These are phyloP conservation scores for Crocidura indochinensis DNA, from an alignment of 2,797 vertebrate genomes.

Conservation along the genomic window DNA sequence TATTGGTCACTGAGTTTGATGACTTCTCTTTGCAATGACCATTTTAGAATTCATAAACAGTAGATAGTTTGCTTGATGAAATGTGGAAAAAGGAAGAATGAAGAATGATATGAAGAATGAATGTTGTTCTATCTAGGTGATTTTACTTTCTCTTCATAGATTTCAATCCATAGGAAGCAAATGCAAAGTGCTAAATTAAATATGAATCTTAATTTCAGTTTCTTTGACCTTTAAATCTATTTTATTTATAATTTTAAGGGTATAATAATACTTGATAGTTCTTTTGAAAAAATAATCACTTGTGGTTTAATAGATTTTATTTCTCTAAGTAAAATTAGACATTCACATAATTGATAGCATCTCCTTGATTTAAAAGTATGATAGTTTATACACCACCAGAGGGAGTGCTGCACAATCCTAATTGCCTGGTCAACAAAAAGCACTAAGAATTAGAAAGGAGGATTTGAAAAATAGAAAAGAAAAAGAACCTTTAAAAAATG, in stretches of 20 bases:
- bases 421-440: constrained; percentile 55
- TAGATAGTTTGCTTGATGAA: not conserved
- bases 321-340: not conserved
- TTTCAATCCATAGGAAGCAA: constrained; percentile 28
- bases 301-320: not conserved
- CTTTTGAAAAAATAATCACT: constrained; percentile 10
- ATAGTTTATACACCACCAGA: constrained; percentile 77
- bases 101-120: not conserved
- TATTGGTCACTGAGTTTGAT: not conserved
- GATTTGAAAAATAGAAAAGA: not conserved
- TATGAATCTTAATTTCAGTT: constrained; percentile 1
- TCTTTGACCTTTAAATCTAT: not conserved
- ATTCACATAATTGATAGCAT: not conserved
- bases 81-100: not conserved
- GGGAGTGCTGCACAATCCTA: constrained; percentile 72
- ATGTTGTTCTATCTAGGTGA: not conserved
- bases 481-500: not conserved
- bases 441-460: constrained; percentile 19
- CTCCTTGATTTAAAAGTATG: constrained; percentile 27
- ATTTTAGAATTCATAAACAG: not conserved
- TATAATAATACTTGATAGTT: not conserved
- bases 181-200: constrained; percentile 36
- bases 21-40: not conserved
- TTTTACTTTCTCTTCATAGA: not conserved
- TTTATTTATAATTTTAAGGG: constrained; percentile 26